Evolutionary conservation across 2,113 vertebrate species (phyloP), one percentile per base, ranked within the genome.

Genomic region (Carassius auratus): DNA sequence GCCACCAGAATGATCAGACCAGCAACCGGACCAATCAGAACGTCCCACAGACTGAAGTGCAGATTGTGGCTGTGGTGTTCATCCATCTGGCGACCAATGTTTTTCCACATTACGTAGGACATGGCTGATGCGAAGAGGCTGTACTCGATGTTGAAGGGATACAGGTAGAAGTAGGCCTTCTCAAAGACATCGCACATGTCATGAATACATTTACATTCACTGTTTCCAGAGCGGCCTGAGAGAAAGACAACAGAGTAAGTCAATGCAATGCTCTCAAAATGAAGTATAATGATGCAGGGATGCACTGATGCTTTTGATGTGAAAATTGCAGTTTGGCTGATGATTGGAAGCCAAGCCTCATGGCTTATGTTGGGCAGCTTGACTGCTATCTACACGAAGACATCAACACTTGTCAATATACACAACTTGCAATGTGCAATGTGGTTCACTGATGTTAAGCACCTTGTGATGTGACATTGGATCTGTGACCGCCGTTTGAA

Each of bases 21-120:
- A 19, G 90, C 66, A 57, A 94, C 5, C 0, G 96, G 95, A 3
- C 97, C 97, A 0, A 95, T 76, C 62, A 96, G 91, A 52, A 96
- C 92, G 4, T 95, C 95, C 5, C 82, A 92, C 0, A 92, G 36
- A 82, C 86, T 91, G 79, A 94, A 94, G 90, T 93, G 95, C 64
- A 95, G 90, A 55, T 90, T 92, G 71, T 92, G 94, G 69, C 92
- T 92, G 12, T 85, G 86, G 3, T 94, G 90, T n/a, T 96, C 90
- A 1, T 94, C 93, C 57, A 96, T 90, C 84, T 96, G 86, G 61
- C 97, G 94, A 4, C 96, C 97, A 2, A 99, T 96, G 0, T 99
- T 99, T 91, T 97, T 97, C 97, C 97, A 98, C 97, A 98, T 98
- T 87, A 98, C 93, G 0, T 97, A 99, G 57, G 96, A 91, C 95